These are phyloP conservation scores for Triops longicaudatus DNA, from an alignment of 1,140 invertebrate species.

Conservation along the genomic window DNA sequence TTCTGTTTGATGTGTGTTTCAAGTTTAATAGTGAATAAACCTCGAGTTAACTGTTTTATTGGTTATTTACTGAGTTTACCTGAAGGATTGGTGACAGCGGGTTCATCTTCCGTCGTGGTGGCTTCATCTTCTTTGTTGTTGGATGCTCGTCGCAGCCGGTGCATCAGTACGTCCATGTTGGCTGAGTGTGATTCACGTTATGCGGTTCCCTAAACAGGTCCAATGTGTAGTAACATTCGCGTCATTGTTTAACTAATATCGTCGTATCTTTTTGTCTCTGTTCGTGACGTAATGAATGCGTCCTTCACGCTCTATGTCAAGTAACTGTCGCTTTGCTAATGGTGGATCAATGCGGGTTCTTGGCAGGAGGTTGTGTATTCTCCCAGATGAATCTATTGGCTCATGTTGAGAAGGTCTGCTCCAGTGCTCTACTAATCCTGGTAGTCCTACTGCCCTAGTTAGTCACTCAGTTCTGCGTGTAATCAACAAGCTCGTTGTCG, in stretches of 20 bases:
- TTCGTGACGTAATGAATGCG: not conserved
- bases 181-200: not conserved
- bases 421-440: conserved; percentile 1
- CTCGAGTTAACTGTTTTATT: too few relatives aligned
- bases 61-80: not conserved
- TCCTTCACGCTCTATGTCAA: conserved; percentile 8
- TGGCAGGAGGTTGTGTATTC: not conserved
- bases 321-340: not conserved
- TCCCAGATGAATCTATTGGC: not conserved
- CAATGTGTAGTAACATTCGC: not conserved
- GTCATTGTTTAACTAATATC: too few relatives aligned
- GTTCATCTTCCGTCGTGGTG: not conserved
- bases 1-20: too few relatives aligned
- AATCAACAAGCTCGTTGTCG: not conserved
- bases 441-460: not conserved
- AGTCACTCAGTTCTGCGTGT: not conserved
- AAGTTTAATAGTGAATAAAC: too few relatives aligned
- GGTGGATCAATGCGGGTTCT: not conserved
- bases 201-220: not conserved
- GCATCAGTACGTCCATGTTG: not conserved
- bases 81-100: not conserved
- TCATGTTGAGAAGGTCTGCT: not conserved
- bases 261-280: not conserved
- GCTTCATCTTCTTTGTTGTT: not conserved
- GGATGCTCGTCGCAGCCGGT: not conserved